These are phyloP conservation scores for Corella eumyota DNA, from an alignment of 23 tunicate genomes.

Conservation along the genomic window DNA sequence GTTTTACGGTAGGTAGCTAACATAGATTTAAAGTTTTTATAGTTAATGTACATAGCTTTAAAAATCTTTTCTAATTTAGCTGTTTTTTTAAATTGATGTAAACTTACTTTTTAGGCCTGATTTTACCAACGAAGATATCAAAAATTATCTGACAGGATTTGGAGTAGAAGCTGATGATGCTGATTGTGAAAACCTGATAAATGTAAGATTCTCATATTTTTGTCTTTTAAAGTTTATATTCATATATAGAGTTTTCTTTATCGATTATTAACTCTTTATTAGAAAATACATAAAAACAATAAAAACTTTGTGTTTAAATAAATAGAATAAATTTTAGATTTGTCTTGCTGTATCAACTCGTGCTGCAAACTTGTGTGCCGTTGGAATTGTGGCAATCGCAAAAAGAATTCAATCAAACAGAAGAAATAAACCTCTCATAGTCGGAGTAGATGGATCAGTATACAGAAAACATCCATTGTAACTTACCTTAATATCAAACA, in stretches of 20 bases:
- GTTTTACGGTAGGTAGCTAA: slow-evolving; percentile 34
- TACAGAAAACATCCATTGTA: slow-evolving; percentile 92
- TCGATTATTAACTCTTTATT: not conserved
- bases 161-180: slow-evolving; percentile 42
- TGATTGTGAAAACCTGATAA: slow-evolving; percentile 26
- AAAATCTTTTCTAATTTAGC: too few species aligned
- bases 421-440: slow-evolving; percentile 20
- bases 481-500: slow-evolving; percentile 10
- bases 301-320: not conserved
- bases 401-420: slow-evolving; percentile 52
- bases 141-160: slow-evolving; percentile 35
- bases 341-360: slow-evolving; percentile 78
- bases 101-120: not conserved
- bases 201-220: slow-evolving; percentile 10
- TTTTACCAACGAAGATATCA: not conserved
- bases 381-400: slow-evolving; percentile 91
- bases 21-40: not conserved
- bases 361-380: slow-evolving; percentile 88
- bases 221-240: not conserved
- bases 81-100: not conserved
- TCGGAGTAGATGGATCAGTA: slow-evolving; percentile 95
- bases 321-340: slow-evolving; percentile 19
- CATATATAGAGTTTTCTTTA: not conserved
- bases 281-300: not conserved
- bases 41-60: not conserved